These are phyloP conservation scores for Artibeus jamaicensis DNA, from an alignment of 2,797 vertebrate genomes.

Conservation along the genomic window DNA sequence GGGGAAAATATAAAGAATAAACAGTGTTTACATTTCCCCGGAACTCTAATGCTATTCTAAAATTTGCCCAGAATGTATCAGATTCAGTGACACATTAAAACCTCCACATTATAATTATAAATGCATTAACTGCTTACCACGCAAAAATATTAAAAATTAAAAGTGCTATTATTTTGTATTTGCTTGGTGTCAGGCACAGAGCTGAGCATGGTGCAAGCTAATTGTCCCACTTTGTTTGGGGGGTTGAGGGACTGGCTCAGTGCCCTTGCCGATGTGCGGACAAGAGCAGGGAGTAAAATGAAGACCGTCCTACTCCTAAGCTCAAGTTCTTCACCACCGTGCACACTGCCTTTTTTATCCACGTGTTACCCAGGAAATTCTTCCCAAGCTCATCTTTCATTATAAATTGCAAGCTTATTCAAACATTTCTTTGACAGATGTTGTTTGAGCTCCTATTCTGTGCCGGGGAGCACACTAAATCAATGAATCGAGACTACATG, in stretches of 20 bases:
- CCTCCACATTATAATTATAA: background rate
- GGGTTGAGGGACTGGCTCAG: background rate
- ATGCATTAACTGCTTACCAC: background rate
- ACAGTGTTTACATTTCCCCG: background rate
- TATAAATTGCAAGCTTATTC: background rate
- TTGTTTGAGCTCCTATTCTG: background rate
- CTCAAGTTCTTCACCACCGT: too few species aligned
- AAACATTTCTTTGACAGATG: slow-evolving; percentile 14
- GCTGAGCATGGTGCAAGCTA: background rate
- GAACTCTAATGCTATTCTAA: background rate
- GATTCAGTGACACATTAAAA: background rate
- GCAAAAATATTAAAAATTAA: background rate
- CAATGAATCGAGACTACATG: background rate
- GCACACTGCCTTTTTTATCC: background rate
- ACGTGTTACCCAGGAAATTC: background rate
- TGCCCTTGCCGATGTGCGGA: too few species aligned
- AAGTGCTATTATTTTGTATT: background rate
- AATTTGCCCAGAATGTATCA: background rate
- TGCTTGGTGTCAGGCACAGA: background rate
- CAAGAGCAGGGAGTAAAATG: background rate
- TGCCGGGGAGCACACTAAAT: background rate
- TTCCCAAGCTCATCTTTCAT: background rate
- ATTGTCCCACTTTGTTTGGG: background rate
- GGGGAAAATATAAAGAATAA: background rate
- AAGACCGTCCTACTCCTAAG: background rate